Conservation (phyloP, 2,888 invertebrate genomes). For the Selenia dentaria region DNA sequence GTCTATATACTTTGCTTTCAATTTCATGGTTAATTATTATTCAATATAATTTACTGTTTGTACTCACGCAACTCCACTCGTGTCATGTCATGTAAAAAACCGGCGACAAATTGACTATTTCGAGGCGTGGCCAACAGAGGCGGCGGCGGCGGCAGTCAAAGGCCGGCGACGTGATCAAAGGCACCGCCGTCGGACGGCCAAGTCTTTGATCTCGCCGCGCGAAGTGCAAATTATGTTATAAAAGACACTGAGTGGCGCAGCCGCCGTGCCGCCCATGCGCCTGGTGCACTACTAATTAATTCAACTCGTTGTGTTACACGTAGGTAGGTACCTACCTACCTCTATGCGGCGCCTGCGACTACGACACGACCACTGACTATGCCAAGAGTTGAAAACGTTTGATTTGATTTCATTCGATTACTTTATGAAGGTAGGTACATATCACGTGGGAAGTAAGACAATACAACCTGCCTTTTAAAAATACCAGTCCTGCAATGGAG, state of each 20-base stretch:
- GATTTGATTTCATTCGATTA: conserved; percentile 38
- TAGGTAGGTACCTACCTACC: no score
- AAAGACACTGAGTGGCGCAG: conserved; percentile 79
- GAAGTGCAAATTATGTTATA: conserved; percentile 86
- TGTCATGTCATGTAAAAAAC: conserved; percentile 55
- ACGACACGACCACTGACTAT: conserved; percentile 7
- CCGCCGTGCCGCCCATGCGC: no score
- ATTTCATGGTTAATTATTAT: conserved; percentile 22
- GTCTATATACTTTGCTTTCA: conserved; percentile 10
- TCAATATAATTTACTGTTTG: conserved; percentile 27
- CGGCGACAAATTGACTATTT: conserved; percentile 80
- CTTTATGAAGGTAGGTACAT: no score
- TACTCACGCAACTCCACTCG: conserved; percentile 30
- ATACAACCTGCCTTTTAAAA: no score
- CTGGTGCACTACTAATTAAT: conserved; percentile 77
- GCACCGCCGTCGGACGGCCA: conserved; percentile 74
- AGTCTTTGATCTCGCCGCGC: conserved; percentile 81
- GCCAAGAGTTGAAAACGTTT: no score
- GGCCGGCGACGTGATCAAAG: conserved; percentile 78
- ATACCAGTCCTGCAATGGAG: no score
- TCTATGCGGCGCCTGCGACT: conserved; percentile 11
- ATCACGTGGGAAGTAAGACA: no score
- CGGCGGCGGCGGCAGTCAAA: conserved; percentile 80
- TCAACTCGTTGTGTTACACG: conserved; percentile 58
- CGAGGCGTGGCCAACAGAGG: conserved; percentile 76